phyloP scores from a whole-genome alignment of 2,113 vertebrate genomes.

The Tragulus kanchil region DNA sequence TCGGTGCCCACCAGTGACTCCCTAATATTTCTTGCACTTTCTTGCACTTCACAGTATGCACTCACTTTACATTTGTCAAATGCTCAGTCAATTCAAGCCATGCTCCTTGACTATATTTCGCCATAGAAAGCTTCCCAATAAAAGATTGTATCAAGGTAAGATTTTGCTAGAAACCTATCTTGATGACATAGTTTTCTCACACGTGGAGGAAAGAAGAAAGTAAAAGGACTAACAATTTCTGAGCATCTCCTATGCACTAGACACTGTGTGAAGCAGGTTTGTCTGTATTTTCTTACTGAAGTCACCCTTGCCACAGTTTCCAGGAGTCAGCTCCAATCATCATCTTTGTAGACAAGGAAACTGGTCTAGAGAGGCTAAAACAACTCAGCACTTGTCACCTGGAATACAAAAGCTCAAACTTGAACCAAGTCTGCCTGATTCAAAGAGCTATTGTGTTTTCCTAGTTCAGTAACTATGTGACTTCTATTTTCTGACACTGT shows the following conservation, averaged over 20 bases:
- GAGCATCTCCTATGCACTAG: neutral
- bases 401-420: neutral
- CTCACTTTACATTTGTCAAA: conserved; percentile 11
- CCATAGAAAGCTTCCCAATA: neutral
- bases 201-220: neutral
- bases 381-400: neutral
- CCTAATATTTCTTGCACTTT: neutral
- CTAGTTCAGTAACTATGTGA: neutral
- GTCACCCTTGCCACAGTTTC: neutral
- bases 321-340: neutral
- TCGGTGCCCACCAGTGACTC: neutral
- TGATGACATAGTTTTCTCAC: neutral
- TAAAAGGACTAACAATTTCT: neutral
- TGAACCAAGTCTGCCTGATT: neutral
- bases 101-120: neutral
- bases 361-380: neutral
- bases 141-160: neutral
- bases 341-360: neutral
- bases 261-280: neutral
- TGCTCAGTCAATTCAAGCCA: neutral
- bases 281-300: neutral
- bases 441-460: neutral
- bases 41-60: neutral
- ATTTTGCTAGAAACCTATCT: neutral
- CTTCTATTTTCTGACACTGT: neutral